Percentiles rank a stretch among this genome's conserved stretches.
Evolutionary conservation across 2,888 invertebrate genomes (phyloP).

Genomic region (Agrotis ipsilon): DNA sequence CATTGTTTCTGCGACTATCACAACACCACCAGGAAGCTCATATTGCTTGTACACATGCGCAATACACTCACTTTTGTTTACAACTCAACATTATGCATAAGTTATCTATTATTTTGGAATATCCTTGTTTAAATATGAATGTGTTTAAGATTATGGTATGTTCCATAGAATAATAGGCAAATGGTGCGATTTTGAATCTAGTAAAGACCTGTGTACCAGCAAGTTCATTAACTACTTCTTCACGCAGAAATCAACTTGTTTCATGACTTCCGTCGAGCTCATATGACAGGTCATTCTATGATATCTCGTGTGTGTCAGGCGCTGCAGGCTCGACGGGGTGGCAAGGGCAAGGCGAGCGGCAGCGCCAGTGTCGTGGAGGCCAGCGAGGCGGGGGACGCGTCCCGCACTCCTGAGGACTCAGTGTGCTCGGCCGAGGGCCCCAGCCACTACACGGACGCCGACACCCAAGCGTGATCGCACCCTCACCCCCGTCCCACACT

Average conservation of each 20-base stretch:
- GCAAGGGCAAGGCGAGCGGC: constrained; percentile 89
- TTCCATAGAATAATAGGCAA: constrained; percentile 6
- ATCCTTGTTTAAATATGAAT: neutral
- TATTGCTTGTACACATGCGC: constrained; percentile 20
- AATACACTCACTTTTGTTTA: constrained; percentile 17
- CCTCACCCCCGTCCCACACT: constrained; percentile 26
- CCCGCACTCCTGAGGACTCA: constrained; percentile 97
- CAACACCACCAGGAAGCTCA: constrained; percentile 14
- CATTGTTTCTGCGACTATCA: constrained; percentile 13
- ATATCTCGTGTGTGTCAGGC: constrained; percentile 89
- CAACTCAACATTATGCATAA: neutral
- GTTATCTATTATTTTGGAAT: constrained; percentile 9
- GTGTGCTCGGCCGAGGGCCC: constrained; percentile 97
- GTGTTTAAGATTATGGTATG: neutral
- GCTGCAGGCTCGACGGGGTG: constrained; percentile 93
- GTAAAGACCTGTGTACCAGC: constrained; percentile 8
- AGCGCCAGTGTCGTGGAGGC: constrained; percentile 91
- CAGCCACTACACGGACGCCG: constrained; percentile 92
- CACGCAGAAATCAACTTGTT: constrained; percentile 59
- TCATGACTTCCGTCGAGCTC: constrained; percentile 29
- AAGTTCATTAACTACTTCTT: constrained; percentile 6
- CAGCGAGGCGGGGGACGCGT: constrained; percentile 94
- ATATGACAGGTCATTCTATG: constrained; percentile 1
- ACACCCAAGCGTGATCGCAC: constrained; percentile 85
- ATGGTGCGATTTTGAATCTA: constrained; percentile 1